phyloP scores from a whole-genome alignment of 2,797 vertebrate genomes.

The Coluber constrictor region DNA sequence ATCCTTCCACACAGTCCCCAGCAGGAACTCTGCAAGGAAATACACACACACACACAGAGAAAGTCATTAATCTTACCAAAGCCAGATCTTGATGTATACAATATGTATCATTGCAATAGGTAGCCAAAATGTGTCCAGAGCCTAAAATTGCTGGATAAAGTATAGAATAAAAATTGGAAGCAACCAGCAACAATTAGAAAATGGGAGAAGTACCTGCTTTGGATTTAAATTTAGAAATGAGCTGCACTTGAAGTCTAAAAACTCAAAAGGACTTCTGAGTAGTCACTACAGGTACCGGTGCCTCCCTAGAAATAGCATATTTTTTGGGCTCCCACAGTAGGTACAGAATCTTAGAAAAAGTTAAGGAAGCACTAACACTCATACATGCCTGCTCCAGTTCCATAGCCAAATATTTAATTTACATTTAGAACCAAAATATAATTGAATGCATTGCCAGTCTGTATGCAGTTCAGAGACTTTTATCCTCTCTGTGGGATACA shows the following conservation, averaged over 20 bases:
- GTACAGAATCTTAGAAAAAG: background rate
- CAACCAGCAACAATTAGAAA: background rate
- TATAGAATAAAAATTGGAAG: slow-evolving; percentile 1
- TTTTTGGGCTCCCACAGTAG: background rate
- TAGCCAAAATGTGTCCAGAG: background rate
- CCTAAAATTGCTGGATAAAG: background rate
- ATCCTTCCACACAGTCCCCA: slow-evolving; percentile 62
- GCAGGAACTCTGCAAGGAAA: slow-evolving; percentile 55
- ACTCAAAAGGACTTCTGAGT: background rate
- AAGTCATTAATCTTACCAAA: background rate
- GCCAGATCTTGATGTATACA: background rate
- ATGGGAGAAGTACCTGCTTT: background rate
- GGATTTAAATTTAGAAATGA: background rate
- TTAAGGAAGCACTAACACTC: background rate
- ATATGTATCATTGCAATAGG: background rate
- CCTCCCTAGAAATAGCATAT: background rate
- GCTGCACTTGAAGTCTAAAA: background rate
- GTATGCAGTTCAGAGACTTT: background rate
- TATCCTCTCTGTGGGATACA: background rate
- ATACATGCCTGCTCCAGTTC: background rate
- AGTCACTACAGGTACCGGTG: background rate
- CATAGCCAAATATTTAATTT: background rate
- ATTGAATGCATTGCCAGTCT: background rate
- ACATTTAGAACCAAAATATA: slow-evolving; percentile 1
- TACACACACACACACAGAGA: background rate